Percentiles rank a stretch among this genome's conserved stretches.
Evolutionary conservation across 2,888 invertebrate genomes (phyloP).

Genomic region (Hipparchia sbordonii): DNA sequence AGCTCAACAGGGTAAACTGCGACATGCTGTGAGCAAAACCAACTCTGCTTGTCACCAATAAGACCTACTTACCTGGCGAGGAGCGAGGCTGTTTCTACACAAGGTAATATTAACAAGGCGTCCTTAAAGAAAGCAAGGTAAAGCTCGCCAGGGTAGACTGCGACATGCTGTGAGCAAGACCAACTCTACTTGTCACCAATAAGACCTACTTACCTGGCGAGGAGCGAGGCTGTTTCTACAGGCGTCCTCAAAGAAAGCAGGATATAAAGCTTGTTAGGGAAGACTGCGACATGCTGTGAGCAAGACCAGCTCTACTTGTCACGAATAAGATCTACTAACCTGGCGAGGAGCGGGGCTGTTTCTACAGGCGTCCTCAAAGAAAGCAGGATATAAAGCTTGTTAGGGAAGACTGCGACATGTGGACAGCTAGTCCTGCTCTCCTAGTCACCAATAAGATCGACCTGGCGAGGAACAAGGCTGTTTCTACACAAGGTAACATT

Average conservation of each 20-base stretch:
- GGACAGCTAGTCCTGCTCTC: slow-evolving; percentile 90
- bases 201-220: slow-evolving; percentile 96
- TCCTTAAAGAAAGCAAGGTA: slow-evolving; percentile 93
- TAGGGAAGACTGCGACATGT: slow-evolving; percentile 89
- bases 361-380: slow-evolving; percentile 88
- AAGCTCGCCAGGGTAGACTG: slow-evolving; percentile 90
- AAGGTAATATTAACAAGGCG: slow-evolving; percentile 89
- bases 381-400: slow-evolving; percentile 90
- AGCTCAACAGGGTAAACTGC: slow-evolving; percentile 84
- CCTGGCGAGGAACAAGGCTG: slow-evolving; percentile 93
- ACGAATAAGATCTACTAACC: too few relatives aligned
- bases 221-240: slow-evolving; percentile 93
- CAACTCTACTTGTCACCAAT: slow-evolving; percentile 94
- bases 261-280: not conserved
- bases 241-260: too few relatives aligned
- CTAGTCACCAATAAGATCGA: slow-evolving; percentile 97
- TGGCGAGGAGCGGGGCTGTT: too few relatives aligned
- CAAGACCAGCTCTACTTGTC: too few relatives aligned
- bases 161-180: slow-evolving; percentile 89
- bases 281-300: too few relatives aligned
- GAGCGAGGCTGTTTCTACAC: slow-evolving; percentile 93
- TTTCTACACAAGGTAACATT: slow-evolving; percentile 92
- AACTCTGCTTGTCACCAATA: slow-evolving; percentile 94
- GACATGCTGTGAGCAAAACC: slow-evolving; percentile 90
- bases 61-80: slow-evolving; percentile 96